Evolutionary conservation across 2,797 vertebrate species (phyloP), one percentile per base, ranked within the genome.

Genomic region (Enteromius unitaeniatus): DNA sequence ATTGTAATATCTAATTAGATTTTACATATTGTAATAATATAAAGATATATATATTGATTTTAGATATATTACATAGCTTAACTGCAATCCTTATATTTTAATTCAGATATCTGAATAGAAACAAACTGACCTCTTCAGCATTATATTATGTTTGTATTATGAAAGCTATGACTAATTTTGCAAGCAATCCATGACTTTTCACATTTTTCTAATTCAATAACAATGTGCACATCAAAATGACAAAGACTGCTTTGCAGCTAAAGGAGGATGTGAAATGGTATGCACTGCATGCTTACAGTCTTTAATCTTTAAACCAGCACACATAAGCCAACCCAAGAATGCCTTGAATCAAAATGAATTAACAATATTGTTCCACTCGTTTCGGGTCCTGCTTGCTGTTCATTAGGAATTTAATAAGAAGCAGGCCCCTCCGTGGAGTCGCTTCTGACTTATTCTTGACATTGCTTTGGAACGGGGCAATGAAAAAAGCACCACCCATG

Each of bases 321-420:
- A 47, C 64, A 80, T 31, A 81, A 79, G 47, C 34, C 47, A 75
- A 19, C 31, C 69, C 21, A 55, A 77, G 58, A 64, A 69, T 75
- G 70, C 82, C 64, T 69, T 68, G 70, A 69, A 82, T 85, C 45
- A 68, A 84, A 84, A 78, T 55, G 47, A 51, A 81, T 82, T 81
- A 69, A 70, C 70, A 81, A 86, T 84, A 80, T 86, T 78, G 79
- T 87, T 65, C 68, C 76, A 85, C 90, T 88, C 83, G 55, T 87
- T 82, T 85, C 78, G 40, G 86, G 75, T 86, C 80, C 79, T 83
- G 79, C 79, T 86, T 89, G 86, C 75, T 86, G 89, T 88, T 85
- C 69, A 85, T 88, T 85, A 89, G 62, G 58, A 68, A 51, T 78
- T 64, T 89, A 89, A 90, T 86, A 64, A 64, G 78, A 88, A 88